Base-by-base conservation (phyloP, 1,140 invertebrate genomes). In the Bombus pascuorum region DNA sequence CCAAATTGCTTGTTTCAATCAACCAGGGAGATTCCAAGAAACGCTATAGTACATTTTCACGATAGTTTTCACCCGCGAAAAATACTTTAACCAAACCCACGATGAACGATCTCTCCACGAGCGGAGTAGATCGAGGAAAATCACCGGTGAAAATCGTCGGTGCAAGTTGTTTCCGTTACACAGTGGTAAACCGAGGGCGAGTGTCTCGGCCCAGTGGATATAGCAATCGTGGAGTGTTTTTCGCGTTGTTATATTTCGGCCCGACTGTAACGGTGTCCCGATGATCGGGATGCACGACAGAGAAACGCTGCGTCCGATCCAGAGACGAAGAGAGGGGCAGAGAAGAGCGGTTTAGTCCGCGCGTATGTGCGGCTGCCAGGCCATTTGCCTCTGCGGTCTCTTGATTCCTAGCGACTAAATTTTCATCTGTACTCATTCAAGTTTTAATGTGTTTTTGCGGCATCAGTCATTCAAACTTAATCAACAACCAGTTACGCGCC, bases 361-460 rank as follows among this genome's bases (percentile, higher is more conserved):
- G 89, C 89, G 85, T 91, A 91, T 86, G 90, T 92, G 93, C 91
- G 92, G 92, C 94, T 86, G 88, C 92, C 92, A 94, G 93, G 91
- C 94, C 92, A 93, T 94, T 95, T 95, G 94, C 92, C 92, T 92
- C 90, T 95, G 94, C 93, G 94, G 94, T 95, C 93, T 91, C 92
- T 93, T 94, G 94, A 94, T 94, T 95, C 91, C 94, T 93, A 91
- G 91, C 92, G 92, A 94, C 94, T 93, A 93, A 95, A 95, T 95
- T 95, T 95, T 95, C 94, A 95, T 95, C 93, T 92, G 93, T 93
- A 94, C 94, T 94, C 94, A 94, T 94, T 94, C 94, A 92, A 94
- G 94, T 95, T 95, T 95, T 95, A 95, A 95, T 95, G 94, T 93
- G 94, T 95, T 95, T 95, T 95, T 95, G 94, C 93, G 94, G 94